Evolutionary conservation across 1,140 invertebrate genomes (phyloP).

Genomic region (Leucophenga varia): DNA sequence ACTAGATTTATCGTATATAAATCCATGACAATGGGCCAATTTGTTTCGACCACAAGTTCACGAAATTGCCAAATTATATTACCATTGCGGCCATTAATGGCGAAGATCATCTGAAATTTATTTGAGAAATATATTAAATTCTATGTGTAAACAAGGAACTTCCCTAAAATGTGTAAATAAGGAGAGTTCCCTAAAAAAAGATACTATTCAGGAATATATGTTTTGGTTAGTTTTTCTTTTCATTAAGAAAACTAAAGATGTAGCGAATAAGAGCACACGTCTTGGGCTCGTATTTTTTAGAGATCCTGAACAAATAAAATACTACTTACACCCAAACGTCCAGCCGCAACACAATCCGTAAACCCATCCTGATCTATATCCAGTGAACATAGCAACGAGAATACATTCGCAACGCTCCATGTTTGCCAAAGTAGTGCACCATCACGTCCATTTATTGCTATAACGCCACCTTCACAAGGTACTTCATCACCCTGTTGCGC

Average conservation of each 20-base stretch:
- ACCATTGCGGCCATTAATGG: constrained; percentile 70
- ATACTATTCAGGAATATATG: too few species aligned
- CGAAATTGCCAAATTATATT: constrained; percentile 68
- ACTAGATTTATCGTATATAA: constrained; percentile 72
- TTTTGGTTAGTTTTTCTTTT: too few species aligned
- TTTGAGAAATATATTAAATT: not conserved
- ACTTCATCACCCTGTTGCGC: constrained; percentile 43
- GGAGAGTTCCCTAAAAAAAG: too few species aligned
- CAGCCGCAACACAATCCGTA: constrained; percentile 74
- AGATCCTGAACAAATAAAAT: constrained; percentile 1
- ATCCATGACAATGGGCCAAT: constrained; percentile 57
- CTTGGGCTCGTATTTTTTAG: too few species aligned
- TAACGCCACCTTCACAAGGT: constrained; percentile 74
- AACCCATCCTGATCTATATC: constrained; percentile 73
- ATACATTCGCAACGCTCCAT: constrained; percentile 74
- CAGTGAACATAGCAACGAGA: constrained; percentile 71
- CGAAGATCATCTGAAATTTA: constrained; percentile 63
- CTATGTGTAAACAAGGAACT: too few species aligned
- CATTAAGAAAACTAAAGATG: too few species aligned
- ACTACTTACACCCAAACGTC: constrained; percentile 68
- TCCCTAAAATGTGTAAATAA: not conserved
- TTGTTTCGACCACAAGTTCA: constrained; percentile 51
- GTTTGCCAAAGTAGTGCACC: constrained; percentile 76
- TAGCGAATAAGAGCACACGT: too few species aligned
- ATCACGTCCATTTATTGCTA: constrained; percentile 73